phyloP scores from a whole-genome alignment of 2,113 vertebrate species.

The Andinoacara biseriatus region DNA sequence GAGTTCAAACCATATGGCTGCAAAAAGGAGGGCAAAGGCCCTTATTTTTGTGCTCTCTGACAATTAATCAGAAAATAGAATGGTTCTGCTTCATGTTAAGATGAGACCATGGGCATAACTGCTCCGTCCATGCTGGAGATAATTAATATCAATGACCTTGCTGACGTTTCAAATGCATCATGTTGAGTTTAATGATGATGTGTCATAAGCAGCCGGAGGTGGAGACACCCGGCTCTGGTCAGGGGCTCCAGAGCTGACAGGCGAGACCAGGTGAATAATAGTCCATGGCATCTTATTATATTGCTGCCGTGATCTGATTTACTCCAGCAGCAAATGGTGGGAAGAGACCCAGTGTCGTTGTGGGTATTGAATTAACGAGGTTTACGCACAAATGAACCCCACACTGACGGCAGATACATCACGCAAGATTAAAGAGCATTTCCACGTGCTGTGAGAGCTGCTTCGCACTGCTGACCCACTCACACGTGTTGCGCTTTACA shows the following conservation, averaged over 20 bases:
- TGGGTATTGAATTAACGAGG: constrained; percentile 65
- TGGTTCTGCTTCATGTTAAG: constrained; percentile 52
- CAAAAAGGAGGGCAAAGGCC: neutral
- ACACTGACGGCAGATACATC: constrained; percentile 53
- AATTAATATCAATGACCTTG: constrained; percentile 70
- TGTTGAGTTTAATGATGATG: constrained; percentile 68
- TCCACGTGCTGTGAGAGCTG: constrained; percentile 42
- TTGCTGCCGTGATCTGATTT: constrained; percentile 70
- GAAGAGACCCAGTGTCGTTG: constrained; percentile 52
- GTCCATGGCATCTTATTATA: constrained; percentile 71
- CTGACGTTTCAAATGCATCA: constrained; percentile 70
- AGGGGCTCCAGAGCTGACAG: constrained; percentile 68
- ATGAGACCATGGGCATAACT: constrained; percentile 48
- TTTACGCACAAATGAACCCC: constrained; percentile 62
- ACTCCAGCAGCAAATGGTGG: constrained; percentile 65
- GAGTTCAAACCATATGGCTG: neutral
- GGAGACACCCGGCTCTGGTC: constrained; percentile 52
- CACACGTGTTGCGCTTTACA: neutral
- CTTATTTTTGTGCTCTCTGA: constrained; percentile 4
- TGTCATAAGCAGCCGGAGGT: constrained; percentile 65
- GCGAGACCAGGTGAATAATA: constrained; percentile 70
- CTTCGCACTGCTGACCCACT: constrained; percentile 27
- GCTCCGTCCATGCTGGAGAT: constrained; percentile 48
- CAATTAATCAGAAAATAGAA: constrained; percentile 54
- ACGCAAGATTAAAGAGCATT: constrained; percentile 56